A percentile compares a stretch with the other conserved stretches of the same genome.
These are phyloP conservation scores for Pediacus dermestoides DNA, from an alignment of 2,888 invertebrate species.

Conservation along the genomic window DNA sequence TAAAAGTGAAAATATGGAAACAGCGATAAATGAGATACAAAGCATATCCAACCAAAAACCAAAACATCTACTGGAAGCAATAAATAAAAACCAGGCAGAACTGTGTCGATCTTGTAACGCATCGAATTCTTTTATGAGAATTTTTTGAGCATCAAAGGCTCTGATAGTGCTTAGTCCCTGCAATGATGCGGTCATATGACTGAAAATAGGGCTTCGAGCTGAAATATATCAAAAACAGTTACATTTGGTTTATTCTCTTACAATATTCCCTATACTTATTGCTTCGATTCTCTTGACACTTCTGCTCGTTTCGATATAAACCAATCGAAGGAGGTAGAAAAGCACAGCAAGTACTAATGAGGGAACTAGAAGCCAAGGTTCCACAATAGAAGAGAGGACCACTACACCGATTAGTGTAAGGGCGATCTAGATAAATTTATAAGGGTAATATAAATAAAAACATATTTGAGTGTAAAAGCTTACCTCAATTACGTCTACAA, in stretches of 20 bases:
- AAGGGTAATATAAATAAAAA: background rate
- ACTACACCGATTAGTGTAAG: conserved; percentile 66
- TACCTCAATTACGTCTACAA: conserved; percentile 44
- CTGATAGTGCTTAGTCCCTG: conserved; percentile 75
- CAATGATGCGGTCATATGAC: conserved; percentile 70
- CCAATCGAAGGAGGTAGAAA: conserved; percentile 62
- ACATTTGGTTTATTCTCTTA: background rate
- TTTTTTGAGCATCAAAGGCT: conserved; percentile 63
- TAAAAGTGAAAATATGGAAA: conserved; percentile 31
- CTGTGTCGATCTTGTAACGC: conserved; percentile 64
- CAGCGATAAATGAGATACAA: conserved; percentile 60
- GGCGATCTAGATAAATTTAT: conserved; percentile 31
- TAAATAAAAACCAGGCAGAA: conserved; percentile 70
- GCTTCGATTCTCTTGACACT: conserved; percentile 70
- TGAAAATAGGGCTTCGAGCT: conserved; percentile 78
- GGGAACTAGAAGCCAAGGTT: conserved; percentile 66
- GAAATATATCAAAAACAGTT: conserved; percentile 29
- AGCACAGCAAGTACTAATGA: conserved; percentile 61
- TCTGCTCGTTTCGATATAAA: conserved; percentile 72
- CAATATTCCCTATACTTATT: conserved; percentile 50
- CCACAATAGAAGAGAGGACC: conserved; percentile 67
- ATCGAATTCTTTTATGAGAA: conserved; percentile 62
- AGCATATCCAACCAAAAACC: conserved; percentile 68
- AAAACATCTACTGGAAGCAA: conserved; percentile 63
- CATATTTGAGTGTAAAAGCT: conserved; percentile 15